Evolutionary conservation across 2,113 vertebrate species (phyloP).

Genomic region (Tragelaphus scriptus): DNA sequence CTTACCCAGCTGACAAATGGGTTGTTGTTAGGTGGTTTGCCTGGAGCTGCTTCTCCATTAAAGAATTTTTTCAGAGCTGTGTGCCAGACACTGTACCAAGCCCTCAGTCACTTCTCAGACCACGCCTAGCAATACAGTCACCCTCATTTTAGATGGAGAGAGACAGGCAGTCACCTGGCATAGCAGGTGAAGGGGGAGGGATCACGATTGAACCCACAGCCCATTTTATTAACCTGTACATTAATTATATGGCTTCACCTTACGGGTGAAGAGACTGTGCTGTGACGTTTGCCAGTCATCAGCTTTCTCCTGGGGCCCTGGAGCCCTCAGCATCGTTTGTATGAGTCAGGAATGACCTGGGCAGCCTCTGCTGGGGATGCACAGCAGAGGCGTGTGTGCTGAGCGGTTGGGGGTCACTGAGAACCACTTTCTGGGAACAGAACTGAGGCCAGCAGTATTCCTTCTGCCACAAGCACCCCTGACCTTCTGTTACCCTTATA

Average conservation of each 20-base stretch:
- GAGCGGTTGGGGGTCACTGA: background rate
- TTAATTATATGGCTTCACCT: background rate
- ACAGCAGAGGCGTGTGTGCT: background rate
- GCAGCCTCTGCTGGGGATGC: background rate
- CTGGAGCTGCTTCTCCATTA: background rate
- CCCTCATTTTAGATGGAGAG: background rate
- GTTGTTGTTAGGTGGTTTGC: background rate
- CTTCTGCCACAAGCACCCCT: too few species aligned
- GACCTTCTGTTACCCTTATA: background rate
- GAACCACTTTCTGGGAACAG: background rate
- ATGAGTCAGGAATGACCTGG: background rate
- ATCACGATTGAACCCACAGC: background rate
- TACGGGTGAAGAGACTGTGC: background rate
- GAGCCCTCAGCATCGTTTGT: background rate
- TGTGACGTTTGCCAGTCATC: background rate
- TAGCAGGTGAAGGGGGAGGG: background rate
- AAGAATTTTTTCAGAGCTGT: background rate
- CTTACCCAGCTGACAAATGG: background rate
- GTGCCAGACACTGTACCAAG: background rate
- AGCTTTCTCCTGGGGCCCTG: background rate
- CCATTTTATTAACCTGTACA: accelerated
- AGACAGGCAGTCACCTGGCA: background rate
- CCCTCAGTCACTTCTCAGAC: background rate
- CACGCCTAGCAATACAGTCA: accelerated
- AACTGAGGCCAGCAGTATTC: background rate